These are phyloP conservation scores for Baryphthengus martii DNA, from an alignment of 2,113 vertebrate species.

Conservation along the genomic window DNA sequence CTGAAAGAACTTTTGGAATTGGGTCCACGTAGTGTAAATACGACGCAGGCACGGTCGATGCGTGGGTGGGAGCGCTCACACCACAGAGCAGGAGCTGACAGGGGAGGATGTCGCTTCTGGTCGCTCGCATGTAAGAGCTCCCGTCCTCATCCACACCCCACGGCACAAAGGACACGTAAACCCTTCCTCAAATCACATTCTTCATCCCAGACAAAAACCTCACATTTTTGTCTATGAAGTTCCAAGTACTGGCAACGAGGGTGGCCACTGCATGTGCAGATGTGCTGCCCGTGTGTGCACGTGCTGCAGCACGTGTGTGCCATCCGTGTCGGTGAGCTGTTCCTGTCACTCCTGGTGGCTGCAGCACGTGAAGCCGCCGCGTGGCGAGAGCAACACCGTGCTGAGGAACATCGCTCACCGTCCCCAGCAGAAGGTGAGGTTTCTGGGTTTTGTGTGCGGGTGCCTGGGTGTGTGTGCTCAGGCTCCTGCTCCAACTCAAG, in stretches of 20 bases:
- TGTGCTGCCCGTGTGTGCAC: not conserved
- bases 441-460: not conserved
- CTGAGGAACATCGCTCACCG: fast-evolving
- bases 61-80: not conserved
- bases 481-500: not conserved
- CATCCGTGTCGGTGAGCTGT: fast-evolving
- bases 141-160: not conserved
- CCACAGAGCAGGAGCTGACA: not conserved
- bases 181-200: not conserved
- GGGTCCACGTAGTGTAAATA: not conserved
- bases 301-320: fast-evolving
- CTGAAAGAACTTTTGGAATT: not conserved
- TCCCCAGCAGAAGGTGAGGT: not conserved
- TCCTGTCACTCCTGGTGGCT: not conserved
- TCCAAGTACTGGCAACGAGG: not conserved
- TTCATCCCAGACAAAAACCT: not conserved
- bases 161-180: not conserved
- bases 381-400: not conserved
- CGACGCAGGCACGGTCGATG: not conserved
- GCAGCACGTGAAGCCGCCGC: not conserved
- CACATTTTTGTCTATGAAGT: not conserved
- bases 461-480: fast-evolving
- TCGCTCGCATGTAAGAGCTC: not conserved
- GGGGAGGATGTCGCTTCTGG: not conserved
- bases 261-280: not conserved